Base-by-base conservation (phyloP, 2,113 vertebrate species). In the Cettia cetti region DNA sequence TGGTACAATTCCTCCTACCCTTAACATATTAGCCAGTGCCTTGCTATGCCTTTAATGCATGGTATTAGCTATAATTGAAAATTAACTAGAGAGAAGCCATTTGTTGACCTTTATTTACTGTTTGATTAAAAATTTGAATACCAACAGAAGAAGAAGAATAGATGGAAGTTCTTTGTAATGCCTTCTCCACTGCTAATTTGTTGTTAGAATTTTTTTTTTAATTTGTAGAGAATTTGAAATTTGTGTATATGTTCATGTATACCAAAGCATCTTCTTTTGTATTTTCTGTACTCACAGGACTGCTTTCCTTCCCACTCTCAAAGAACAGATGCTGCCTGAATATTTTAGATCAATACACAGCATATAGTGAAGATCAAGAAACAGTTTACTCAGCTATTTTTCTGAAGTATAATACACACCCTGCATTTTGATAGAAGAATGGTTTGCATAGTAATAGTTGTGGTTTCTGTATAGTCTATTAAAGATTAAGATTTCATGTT, bases 61-160 rank as follows among this genome's bases (percentile, higher is more conserved):
- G 19, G 2, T 92, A 80, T 96, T 93, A 94, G 18, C 80, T 95
- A 47, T 82, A 91, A 94, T 78, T 93, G 81, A 80, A 90, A 96
- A 95, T 88, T 57, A 97, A 93, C 33, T 96, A 65, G 53, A 69
- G 69, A 81, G 94, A 40, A 94, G 56, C 81, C 76, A 37, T 94
- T 94, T 96, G 28, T 83, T 92, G 86, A 76, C 76, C 82, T 95
- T 96, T 71, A 64, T 76, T 88, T 95, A 90, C 45, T 72, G 13
- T 93, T 86, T 60, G 56, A 75, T 94, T 91, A 93, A 93, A 86
- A 52, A 24, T 92, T 95, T 95, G 94, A 96, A 87, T 89, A 84
- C 42, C 82, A 82, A 60, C 82, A 72, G 20, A 72, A 64, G 78
- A 96, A 90, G 12, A 26, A 88, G 15, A 24, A 35, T 74, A 92